Percentiles rank a stretch among this genome's conserved stretches.
Evolutionary conservation across 2,797 vertebrate genomes (phyloP).

Genomic region (Smutsia gigantea): DNA sequence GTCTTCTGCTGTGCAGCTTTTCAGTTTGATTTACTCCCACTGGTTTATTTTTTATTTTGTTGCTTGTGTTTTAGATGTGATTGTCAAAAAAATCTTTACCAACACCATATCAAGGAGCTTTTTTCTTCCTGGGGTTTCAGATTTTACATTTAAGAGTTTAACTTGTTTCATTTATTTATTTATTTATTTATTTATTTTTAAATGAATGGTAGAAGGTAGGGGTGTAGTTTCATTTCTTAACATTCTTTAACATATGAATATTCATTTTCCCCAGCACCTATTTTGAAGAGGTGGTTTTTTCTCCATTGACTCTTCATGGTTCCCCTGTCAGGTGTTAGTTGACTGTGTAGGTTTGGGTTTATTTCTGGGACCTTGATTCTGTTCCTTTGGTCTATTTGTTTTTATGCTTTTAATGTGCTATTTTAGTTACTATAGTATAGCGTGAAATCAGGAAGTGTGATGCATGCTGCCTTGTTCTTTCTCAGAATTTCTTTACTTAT

Average conservation of each 20-base stretch:
- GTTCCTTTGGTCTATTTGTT: neutral
- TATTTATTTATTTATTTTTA: no score
- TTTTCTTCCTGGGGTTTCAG: neutral
- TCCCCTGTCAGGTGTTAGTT: neutral
- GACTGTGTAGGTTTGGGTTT: neutral
- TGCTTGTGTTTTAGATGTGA: neutral
- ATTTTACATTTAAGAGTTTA: neutral
- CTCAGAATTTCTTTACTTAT: neutral
- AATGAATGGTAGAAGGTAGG: neutral
- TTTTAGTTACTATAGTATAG: neutral
- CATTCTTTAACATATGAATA: neutral
- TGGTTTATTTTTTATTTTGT: neutral
- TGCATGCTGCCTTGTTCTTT: neutral
- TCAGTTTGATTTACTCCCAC: neutral
- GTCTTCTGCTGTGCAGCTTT: no score
- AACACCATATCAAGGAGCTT: neutral
- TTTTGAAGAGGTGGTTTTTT: neutral
- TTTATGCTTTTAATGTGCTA: neutral
- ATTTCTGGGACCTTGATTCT: neutral
- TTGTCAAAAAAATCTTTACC: neutral
- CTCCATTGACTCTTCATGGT: neutral
- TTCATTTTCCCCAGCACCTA: neutral
- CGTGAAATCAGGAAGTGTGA: neutral
- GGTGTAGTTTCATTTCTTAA: neutral
- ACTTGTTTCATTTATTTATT: no score